Percentiles rank a stretch among this genome's conserved stretches.
Evolutionary conservation across 2,797 vertebrate genomes (phyloP).

Genomic region (Balearica regulorum): DNA sequence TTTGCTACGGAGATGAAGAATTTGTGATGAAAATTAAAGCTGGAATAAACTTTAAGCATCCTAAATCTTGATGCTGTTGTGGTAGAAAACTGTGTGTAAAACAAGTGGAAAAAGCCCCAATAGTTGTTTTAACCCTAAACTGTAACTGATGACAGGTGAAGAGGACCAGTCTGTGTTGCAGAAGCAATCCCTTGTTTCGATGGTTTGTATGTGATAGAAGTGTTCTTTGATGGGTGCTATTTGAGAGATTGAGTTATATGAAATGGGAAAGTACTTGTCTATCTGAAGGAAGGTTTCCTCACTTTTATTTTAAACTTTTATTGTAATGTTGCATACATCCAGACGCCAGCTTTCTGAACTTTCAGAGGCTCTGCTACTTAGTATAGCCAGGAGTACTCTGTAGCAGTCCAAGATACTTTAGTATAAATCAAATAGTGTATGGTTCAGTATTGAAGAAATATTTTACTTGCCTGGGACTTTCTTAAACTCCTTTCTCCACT

Average conservation of each 20-base stretch:
- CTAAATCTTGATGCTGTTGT: neutral
- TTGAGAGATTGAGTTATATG: neutral
- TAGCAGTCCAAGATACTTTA: neutral
- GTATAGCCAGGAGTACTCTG: neutral
- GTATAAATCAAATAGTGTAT: accelerated
- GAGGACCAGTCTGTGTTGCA: neutral
- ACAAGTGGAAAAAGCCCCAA: neutral
- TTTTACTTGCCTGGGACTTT: neutral
- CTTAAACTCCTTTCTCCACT: neutral
- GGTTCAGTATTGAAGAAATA: neutral
- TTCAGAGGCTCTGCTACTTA: neutral
- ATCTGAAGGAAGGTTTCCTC: neutral
- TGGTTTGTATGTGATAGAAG: accelerated
- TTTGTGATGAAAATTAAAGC: conserved; percentile 1
- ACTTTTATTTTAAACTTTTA: neutral
- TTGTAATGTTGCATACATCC: neutral
- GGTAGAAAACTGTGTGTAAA: neutral
- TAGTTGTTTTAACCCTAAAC: neutral
- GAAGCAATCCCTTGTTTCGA: neutral
- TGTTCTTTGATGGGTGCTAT: neutral
- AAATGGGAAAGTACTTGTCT: neutral
- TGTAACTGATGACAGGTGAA: neutral
- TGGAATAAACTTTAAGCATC: neutral
- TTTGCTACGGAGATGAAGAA: neutral
- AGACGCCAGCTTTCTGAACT: neutral